Evolutionary conservation across 53 echinoderm and acorn worm species (phyloP).

Genomic region (Crossaster papposus): DNA sequence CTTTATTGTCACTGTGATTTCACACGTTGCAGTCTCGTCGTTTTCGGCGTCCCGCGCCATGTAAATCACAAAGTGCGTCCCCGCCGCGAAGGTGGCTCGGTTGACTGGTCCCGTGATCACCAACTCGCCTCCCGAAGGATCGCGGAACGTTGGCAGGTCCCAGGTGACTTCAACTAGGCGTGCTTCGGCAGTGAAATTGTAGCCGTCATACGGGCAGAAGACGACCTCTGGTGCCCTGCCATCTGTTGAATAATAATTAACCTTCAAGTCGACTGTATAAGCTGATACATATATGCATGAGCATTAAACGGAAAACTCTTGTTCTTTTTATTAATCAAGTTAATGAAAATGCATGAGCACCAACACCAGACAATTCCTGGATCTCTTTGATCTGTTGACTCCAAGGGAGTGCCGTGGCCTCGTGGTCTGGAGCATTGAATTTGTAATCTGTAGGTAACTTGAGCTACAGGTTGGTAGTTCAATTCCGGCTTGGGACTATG

Average conservation of each 20-base stretch:
- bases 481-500: too few species aligned
- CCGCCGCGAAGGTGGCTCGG: conserved; percentile 45
- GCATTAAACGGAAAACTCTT: too few species aligned
- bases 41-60: conserved; percentile 61
- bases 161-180: conserved; percentile 54
- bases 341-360: too few species aligned
- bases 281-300: too few species aligned
- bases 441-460: too few species aligned
- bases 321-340: too few species aligned
- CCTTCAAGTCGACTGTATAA: background rate
- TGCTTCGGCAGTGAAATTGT: conserved; percentile 33
- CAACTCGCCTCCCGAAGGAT: conserved; percentile 64
- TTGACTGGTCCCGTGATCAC: conserved; percentile 46
- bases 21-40: conserved; percentile 58
- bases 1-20: conserved; percentile 45
- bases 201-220: conserved; percentile 56
- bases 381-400: too few species aligned
- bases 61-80: conserved; percentile 54
- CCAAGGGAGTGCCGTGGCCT: too few species aligned
- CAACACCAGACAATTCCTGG: too few species aligned
- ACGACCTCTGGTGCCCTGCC: conserved; percentile 49
- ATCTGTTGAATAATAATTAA: conserved; percentile 29
- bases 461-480: too few species aligned
- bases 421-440: too few species aligned
- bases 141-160: conserved; percentile 67